A percentile compares a stretch with the other conserved stretches of the same genome.
Evolutionary conservation across 2,113 vertebrate genomes (phyloP).

Genomic region (Micronycteris hirsuta): DNA sequence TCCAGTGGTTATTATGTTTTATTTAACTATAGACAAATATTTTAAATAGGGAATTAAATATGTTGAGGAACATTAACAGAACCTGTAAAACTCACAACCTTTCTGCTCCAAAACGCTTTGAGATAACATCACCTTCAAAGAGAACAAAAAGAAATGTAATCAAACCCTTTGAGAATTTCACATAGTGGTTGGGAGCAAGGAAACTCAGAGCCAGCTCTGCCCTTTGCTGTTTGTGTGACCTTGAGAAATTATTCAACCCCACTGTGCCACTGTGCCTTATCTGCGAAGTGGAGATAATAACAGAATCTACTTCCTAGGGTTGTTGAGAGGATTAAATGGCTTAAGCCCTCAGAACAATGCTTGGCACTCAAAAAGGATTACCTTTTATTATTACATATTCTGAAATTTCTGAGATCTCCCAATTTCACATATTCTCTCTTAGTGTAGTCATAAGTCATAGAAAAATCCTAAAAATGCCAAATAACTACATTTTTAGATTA

Average conservation of each 20-base stretch:
- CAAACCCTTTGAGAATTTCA: neutral
- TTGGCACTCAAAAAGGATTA: conserved; percentile 14
- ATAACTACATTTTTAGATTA: neutral
- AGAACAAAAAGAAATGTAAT: conserved; percentile 29
- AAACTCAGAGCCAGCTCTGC: neutral
- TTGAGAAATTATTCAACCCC: neutral
- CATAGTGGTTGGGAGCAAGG: neutral
- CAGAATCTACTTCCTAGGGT: neutral
- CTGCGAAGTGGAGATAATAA: neutral
- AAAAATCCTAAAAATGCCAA: conserved; percentile 4
- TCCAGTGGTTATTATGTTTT: neutral
- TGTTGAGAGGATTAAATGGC: neutral
- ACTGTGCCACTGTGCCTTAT: neutral
- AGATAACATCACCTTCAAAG: conserved; percentile 10
- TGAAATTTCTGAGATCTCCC: conserved; percentile 33
- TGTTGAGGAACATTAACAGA: neutral
- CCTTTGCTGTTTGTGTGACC: neutral
- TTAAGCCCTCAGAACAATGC: neutral
- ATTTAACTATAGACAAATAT: neutral
- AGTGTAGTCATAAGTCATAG: neutral
- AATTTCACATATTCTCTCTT: conserved; percentile 2
- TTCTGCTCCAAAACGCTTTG: conserved; percentile 29
- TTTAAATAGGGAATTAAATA: conserved; percentile 27
- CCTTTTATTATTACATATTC: neutral
- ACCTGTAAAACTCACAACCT: neutral